Evolutionary conservation across 1,140 invertebrate species (phyloP).

Genomic region (Drosophila tani): DNA sequence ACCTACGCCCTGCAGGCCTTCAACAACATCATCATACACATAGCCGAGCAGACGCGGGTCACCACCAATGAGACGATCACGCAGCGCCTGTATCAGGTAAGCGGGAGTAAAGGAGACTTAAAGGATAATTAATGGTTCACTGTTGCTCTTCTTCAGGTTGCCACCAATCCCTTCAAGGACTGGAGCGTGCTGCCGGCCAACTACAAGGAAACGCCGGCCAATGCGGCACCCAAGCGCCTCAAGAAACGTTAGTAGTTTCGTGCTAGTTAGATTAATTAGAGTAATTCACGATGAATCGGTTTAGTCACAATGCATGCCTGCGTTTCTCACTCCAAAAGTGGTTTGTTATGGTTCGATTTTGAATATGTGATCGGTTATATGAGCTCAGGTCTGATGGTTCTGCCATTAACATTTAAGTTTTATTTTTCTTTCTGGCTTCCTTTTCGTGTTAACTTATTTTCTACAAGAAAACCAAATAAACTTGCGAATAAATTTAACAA

Average conservation of each 20-base stretch:
- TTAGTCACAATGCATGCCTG: conserved; percentile 54
- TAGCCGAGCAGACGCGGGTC: conserved; percentile 91
- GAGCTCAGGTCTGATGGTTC: conserved; percentile 26
- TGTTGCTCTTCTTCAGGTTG: conserved; percentile 86
- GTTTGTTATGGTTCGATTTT: conserved; percentile 15
- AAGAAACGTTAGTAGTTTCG: conserved; percentile 84
- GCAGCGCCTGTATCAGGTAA: conserved; percentile 85
- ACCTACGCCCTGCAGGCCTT: conserved; percentile 91
- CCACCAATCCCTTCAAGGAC: conserved; percentile 92
- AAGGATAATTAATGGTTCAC: conserved; percentile 85
- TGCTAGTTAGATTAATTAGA: conserved; percentile 36
- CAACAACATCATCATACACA: conserved; percentile 91
- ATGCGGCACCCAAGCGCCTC: conserved; percentile 76
- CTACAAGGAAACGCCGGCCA: conserved; percentile 77
- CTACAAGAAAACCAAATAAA: conserved; percentile 52
- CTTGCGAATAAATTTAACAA: conserved; percentile 50
- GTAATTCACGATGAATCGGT: conserved; percentile 5
- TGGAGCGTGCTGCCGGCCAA: conserved; percentile 88
- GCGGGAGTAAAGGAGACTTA: not conserved
- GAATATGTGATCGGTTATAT: conserved; percentile 6
- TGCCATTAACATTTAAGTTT: conserved; percentile 12
- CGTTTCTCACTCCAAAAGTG: conserved; percentile 69
- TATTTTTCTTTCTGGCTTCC: not conserved
- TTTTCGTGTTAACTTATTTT: conserved; percentile 46
- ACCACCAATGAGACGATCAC: conserved; percentile 86